Percentiles rank a stretch among this genome's conserved stretches.
These are phyloP conservation scores for Nettapus auritus DNA, from an alignment of 2,113 vertebrate genomes.

Conservation along the genomic window DNA sequence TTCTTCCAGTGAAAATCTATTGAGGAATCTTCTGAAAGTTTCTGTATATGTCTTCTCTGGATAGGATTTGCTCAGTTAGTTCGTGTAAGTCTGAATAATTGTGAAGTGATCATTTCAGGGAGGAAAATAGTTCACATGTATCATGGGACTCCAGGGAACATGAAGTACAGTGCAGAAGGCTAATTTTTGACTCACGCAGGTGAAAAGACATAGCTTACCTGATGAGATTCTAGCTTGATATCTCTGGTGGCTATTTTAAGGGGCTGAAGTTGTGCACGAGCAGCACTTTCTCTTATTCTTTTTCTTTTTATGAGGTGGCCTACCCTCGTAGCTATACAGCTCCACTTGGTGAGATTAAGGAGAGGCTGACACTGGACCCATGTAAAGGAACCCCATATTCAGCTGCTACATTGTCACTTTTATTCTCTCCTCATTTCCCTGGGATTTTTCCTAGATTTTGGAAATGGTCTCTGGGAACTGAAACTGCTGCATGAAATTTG, in stretches of 20 bases:
- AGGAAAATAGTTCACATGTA: neutral
- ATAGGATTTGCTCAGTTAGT: neutral
- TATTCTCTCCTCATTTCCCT: neutral
- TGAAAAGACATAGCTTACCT: neutral
- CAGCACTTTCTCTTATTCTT: neutral
- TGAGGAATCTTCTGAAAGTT: conserved; percentile 30
- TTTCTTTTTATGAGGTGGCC: neutral
- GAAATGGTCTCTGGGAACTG: neutral
- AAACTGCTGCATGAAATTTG: neutral
- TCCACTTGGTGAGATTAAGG: neutral
- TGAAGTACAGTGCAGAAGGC: neutral
- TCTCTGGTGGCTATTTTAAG: neutral
- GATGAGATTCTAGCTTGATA: neutral
- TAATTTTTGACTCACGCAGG: fast-evolving
- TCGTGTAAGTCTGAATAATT: neutral
- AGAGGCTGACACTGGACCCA: neutral
- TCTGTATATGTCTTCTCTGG: neutral
- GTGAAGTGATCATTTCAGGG: neutral
- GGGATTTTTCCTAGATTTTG: neutral
- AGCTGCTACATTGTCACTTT: neutral
- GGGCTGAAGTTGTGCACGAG: neutral
- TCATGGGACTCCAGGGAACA: neutral
- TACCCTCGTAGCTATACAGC: neutral
- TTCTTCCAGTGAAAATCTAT: neutral
- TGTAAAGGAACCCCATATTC: neutral